Conservation (phyloP, 1,140 invertebrate species). For the Leptestheria dahalacensis region DNA sequence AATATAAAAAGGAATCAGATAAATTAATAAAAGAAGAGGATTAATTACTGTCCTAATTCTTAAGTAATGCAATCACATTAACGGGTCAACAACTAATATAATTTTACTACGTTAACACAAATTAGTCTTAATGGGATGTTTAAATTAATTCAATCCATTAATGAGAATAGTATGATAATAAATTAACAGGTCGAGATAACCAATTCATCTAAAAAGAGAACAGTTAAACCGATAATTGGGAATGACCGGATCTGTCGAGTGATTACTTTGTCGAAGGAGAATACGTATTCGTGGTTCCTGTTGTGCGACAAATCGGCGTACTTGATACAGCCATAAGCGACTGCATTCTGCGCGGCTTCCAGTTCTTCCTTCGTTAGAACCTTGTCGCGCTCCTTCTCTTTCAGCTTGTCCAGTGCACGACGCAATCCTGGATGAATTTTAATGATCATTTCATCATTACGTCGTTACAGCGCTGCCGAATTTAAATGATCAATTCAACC, state of each 20-base stretch:
- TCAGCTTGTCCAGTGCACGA: constrained; percentile 65
- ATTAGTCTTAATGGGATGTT: too few relatives aligned
- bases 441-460: too few relatives aligned
- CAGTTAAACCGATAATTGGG: neutral
- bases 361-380: constrained; percentile 71
- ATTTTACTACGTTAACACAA: too few relatives aligned
- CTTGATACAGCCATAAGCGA: constrained; percentile 97
- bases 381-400: constrained; percentile 80
- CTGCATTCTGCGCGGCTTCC: constrained; percentile 63
- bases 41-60: too few relatives aligned
- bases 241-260: neutral
- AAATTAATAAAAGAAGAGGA: too few relatives aligned
- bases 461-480: too few relatives aligned
- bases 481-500: too few relatives aligned
- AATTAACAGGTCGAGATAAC: neutral
- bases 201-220: neutral
- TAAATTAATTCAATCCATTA: too few relatives aligned
- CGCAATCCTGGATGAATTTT: constrained; percentile 43
- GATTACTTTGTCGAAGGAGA: constrained; percentile 84
- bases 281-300: constrained; percentile 86
- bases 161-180: constrained; percentile 14
- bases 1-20: too few relatives aligned
- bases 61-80: too few relatives aligned
- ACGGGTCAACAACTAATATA: too few relatives aligned
- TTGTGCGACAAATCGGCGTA: constrained; percentile 95